Conservation (phyloP, 2,888 invertebrate species). For the Pollenia griseotomentosa region DNA sequence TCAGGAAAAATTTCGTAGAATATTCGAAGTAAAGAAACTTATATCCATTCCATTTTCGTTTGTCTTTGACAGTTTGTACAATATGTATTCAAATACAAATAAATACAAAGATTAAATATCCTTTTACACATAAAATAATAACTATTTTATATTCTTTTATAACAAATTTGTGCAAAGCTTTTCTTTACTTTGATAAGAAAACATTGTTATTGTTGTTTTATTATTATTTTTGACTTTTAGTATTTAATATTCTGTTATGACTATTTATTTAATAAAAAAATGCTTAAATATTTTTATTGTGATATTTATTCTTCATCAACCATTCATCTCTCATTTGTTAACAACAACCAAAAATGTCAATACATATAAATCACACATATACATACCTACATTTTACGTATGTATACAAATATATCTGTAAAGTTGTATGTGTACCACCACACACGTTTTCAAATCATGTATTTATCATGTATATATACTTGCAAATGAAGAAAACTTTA, state of each 20-base stretch:
- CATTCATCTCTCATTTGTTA: slow-evolving; percentile 19
- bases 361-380: neutral
- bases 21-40: neutral
- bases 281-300: neutral
- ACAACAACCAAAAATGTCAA: neutral
- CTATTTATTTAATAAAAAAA: slow-evolving; percentile 36
- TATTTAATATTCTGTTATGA: neutral
- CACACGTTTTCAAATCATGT: neutral
- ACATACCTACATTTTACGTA: neutral
- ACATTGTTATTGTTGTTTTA: neutral
- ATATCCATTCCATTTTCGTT: neutral
- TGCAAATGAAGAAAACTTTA: slow-evolving; percentile 31
- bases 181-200: neutral
- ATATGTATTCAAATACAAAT: neutral
- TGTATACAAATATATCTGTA: neutral
- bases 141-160: neutral
- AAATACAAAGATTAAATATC: neutral
- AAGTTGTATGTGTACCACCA: neutral
- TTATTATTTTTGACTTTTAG: neutral
- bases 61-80: neutral
- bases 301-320: slow-evolving; percentile 8
- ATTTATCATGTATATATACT: neutral
- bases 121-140: neutral
- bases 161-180: neutral
- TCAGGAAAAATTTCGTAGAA: too few relatives aligned